Evolutionary conservation across 2,113 vertebrate genomes (phyloP).

Genomic region (Nymphicus hollandicus): DNA sequence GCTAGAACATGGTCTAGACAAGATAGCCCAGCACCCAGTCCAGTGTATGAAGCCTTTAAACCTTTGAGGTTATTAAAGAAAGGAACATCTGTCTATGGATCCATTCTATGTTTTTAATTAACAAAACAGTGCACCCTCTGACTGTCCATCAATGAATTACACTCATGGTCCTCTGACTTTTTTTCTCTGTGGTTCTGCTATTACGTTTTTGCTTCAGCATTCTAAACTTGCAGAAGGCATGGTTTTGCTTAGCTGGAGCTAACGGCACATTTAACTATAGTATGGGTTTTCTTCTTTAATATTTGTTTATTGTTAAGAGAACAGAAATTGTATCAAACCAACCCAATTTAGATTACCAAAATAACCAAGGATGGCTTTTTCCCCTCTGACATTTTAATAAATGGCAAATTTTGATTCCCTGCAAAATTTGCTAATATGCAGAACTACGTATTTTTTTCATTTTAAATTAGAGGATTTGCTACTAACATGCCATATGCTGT

Average conservation of each 20-base stretch:
- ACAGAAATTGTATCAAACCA: conserved; percentile 15
- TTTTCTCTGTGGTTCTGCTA: not conserved
- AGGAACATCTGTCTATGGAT: not conserved
- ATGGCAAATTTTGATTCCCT: conserved; percentile 11
- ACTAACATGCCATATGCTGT: conserved; percentile 60
- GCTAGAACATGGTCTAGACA: not conserved
- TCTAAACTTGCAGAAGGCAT: not conserved
- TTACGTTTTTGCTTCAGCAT: not conserved
- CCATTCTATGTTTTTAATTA: not conserved
- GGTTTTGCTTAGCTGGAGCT: not conserved
- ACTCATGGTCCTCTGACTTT: not conserved
- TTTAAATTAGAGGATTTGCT: conserved; percentile 60
- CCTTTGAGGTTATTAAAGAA: not conserved
- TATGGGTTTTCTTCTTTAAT: not conserved
- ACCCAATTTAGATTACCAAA: not conserved
- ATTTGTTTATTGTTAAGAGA: conserved; percentile 13
- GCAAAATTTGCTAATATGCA: conserved; percentile 28
- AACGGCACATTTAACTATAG: not conserved
- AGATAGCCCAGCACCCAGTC: not conserved
- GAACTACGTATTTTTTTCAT: not conserved
- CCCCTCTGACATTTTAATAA: conserved; percentile 28
- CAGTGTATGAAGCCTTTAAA: not conserved
- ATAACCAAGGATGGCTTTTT: not conserved
- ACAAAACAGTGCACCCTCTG: not conserved
- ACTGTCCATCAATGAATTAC: not conserved